These are phyloP conservation scores for Cottoperca gobio DNA, from an alignment of 2,797 vertebrate genomes.

Conservation along the genomic window DNA sequence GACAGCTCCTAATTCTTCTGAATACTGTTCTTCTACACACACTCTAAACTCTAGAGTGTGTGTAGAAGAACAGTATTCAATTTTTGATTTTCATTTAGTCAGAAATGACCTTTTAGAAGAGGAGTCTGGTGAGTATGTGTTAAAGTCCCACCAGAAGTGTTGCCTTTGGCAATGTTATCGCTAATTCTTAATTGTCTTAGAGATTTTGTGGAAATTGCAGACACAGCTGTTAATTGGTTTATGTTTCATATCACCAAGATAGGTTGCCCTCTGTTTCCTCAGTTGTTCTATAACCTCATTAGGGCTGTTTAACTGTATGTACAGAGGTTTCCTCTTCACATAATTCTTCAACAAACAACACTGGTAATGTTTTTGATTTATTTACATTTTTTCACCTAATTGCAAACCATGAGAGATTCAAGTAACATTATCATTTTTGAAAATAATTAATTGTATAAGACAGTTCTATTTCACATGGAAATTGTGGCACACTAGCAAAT, in stretches of 20 bases:
- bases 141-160: constrained; percentile 17
- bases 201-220: constrained; percentile 58
- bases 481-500: background rate
- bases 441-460: too few relatives aligned
- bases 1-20: background rate
- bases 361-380: too few relatives aligned
- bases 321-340: background rate
- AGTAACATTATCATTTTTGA: background rate
- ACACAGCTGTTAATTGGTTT: constrained; percentile 66
- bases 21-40: background rate
- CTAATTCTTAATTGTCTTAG: constrained; percentile 61
- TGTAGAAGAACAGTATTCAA: background rate
- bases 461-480: background rate
- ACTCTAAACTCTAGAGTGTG: constrained; percentile 15
- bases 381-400: too few relatives aligned
- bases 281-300: constrained; percentile 5
- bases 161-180: constrained; percentile 55
- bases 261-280: constrained; percentile 25
- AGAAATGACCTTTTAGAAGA: constrained; percentile 42
- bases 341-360: too few relatives aligned
- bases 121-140: constrained; percentile 31
- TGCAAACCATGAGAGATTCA: background rate
- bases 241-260: constrained; percentile 55
- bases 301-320: constrained; percentile 9
- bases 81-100: constrained; percentile 31